Base-by-base conservation (phyloP, 2,797 vertebrate genomes). In the Lacerta viridis region DNA sequence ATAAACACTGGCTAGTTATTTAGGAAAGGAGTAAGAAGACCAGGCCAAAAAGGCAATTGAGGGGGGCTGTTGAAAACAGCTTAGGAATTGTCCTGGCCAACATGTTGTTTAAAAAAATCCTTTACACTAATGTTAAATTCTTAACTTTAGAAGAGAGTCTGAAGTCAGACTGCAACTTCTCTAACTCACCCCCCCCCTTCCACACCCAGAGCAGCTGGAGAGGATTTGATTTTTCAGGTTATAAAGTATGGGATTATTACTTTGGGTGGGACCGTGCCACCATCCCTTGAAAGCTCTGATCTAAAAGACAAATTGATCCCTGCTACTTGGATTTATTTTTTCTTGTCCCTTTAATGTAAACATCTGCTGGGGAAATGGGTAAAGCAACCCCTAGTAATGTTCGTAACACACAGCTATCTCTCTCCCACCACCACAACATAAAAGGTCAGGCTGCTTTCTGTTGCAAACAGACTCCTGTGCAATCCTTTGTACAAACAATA, bases 221-320 rank as follows among this genome's bases (percentile, higher is more conserved):
- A 36, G 75, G 72, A 88, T 92, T 92, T 90, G 66, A 68, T 93
- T 84, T 41, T 29, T 91, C 87, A 66, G 90, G 80, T 85, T 88
- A 68, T 50, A 92, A 92, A 82, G 78, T 81, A 86, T 68, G 29
- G 13, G 29, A 89, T 90, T 93, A 86, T 29, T 86, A 50, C 17
- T 36, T 87, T 17, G 36, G 17, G 6, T 92, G 68, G 76, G 84
- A 87, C 88, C 92, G 74, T 77, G 29, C 27, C 84, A 84, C 85
- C 76, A 87, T 4, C 84, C 39, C 50, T 91, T 90, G 84, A 89
- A 39, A 88, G 0, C 0, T 10, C 33, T 80, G 83, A 87, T 87
- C 75, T 88, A 85, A 90, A 93, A 86, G 41, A 72, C 6, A 90
- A 82, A 74, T 90, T 59, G 88, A 79, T 90, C 75, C 20, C 43